Conservation (phyloP, 2,888 invertebrate genomes). For the Torymus tubicola region DNA sequence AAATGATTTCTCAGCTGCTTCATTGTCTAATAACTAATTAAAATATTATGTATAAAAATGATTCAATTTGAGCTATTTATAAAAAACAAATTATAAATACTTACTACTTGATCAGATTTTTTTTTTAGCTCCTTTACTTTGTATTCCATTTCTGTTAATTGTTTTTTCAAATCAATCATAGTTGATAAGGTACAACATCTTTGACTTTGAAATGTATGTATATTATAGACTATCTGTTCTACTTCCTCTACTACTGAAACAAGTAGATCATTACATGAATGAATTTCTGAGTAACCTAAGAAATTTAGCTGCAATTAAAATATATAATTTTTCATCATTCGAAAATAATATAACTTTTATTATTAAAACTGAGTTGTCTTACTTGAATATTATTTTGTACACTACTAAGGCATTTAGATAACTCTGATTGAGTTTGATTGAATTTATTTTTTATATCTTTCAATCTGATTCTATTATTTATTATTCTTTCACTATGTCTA, state of each 20-base stretch:
- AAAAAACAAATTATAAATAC: slow-evolving; percentile 56
- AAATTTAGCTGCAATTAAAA: slow-evolving; percentile 59
- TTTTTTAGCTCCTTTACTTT: slow-evolving; percentile 67
- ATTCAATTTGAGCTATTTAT: slow-evolving; percentile 9
- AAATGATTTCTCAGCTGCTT: slow-evolving; percentile 64
- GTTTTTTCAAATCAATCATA: slow-evolving; percentile 48
- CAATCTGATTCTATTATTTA: slow-evolving; percentile 64
- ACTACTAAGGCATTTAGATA: slow-evolving; percentile 60
- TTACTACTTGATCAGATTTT: slow-evolving; percentile 67
- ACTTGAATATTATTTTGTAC: slow-evolving; percentile 63
- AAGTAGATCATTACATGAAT: slow-evolving; percentile 64
- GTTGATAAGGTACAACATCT: slow-evolving; percentile 59
- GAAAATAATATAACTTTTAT: slow-evolving; percentile 18
- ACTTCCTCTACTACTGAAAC: slow-evolving; percentile 68
- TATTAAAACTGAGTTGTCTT: slow-evolving; percentile 11
- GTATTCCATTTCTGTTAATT: slow-evolving; percentile 61
- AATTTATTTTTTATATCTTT: slow-evolving; percentile 72
- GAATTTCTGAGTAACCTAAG: slow-evolving; percentile 60
- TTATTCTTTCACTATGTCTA: slow-evolving; percentile 66
- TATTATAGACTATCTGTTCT: slow-evolving; percentile 66
- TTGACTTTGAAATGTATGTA: slow-evolving; percentile 65
- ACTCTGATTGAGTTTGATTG: slow-evolving; percentile 66
- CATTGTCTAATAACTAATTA: slow-evolving; percentile 67
- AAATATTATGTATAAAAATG: slow-evolving; percentile 19
- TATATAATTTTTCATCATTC: slow-evolving; percentile 15